A percentile compares a stretch with the other conserved stretches of the same genome.
These are phyloP conservation scores for Pterobdella sp. DNA, from an alignment of 2,888 invertebrate species.

Conservation along the genomic window DNA sequence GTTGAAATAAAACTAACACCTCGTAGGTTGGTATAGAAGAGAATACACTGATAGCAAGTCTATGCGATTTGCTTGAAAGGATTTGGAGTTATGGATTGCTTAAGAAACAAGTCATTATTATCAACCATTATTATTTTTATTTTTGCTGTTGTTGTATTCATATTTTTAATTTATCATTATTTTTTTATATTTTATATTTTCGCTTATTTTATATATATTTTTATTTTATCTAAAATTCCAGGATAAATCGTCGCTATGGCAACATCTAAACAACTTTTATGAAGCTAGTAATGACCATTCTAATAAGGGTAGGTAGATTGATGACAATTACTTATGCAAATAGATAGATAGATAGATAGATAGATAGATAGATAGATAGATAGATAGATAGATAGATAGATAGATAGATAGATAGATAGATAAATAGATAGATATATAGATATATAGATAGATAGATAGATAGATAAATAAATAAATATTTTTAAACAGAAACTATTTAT, in stretches of 20 bases:
- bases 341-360: too few relatives aligned
- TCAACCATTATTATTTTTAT: background rate
- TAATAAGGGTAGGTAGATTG: background rate
- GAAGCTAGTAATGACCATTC: slow-evolving; percentile 4
- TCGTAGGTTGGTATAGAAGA: slow-evolving; percentile 64
- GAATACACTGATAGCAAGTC: slow-evolving; percentile 90
- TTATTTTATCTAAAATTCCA: background rate
- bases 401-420: too few relatives aligned
- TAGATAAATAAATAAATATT: too few relatives aligned
- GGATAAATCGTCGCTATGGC: slow-evolving; percentile 26
- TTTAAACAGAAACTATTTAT: too few relatives aligned
- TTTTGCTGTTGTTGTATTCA: background rate
- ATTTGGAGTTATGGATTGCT: slow-evolving; percentile 96
- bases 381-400: too few relatives aligned
- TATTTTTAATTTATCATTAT: background rate
- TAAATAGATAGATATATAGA: too few relatives aligned
- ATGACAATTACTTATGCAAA: too few relatives aligned
- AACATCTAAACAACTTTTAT: slow-evolving; percentile 10
- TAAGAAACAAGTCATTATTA: slow-evolving; percentile 64
- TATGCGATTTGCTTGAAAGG: slow-evolving; percentile 91
- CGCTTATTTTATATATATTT: background rate
- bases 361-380: too few relatives aligned
- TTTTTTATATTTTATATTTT: background rate
- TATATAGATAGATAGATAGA: too few relatives aligned
- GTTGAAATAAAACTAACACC: too few relatives aligned